Conservation (phyloP, 2,888 invertebrate species). For the Nomada fucata region DNA sequence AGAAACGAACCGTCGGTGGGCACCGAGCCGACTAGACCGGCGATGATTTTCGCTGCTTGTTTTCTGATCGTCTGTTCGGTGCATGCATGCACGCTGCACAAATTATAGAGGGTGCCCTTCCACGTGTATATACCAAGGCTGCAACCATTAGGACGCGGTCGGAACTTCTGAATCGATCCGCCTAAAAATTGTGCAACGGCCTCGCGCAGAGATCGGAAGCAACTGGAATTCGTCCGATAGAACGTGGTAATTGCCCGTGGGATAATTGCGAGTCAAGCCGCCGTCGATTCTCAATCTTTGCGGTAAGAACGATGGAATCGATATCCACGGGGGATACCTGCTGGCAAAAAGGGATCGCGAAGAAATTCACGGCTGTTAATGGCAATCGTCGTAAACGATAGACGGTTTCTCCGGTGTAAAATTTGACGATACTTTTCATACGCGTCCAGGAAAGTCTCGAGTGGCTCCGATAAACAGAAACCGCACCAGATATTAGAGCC, state of each 20-base stretch:
- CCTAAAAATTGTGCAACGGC: conserved; percentile 27
- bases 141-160: conserved; percentile 55
- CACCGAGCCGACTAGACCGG: conserved; percentile 44
- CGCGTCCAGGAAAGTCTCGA: too few relatives aligned
- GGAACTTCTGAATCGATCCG: conserved; percentile 40
- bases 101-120: conserved; percentile 53
- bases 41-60: conserved; percentile 51
- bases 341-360: too few relatives aligned
- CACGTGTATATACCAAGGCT: conserved; percentile 42
- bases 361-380: too few relatives aligned
- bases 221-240: neutral
- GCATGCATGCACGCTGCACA: conserved; percentile 36
- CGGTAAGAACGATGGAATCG: neutral
- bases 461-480: conserved; percentile 7
- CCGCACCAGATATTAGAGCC: conserved; percentile 12
- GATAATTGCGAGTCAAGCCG: neutral
- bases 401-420: neutral
- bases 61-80: conserved; percentile 60
- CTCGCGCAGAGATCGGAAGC: neutral
- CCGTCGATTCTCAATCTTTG: too few relatives aligned
- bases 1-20: conserved; percentile 46
- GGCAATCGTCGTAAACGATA: too few relatives aligned
- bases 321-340: neutral
- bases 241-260: neutral
- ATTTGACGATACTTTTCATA: neutral